phyloP scores from a whole-genome alignment of 2,113 vertebrate species.

The Lepus americanus region DNA sequence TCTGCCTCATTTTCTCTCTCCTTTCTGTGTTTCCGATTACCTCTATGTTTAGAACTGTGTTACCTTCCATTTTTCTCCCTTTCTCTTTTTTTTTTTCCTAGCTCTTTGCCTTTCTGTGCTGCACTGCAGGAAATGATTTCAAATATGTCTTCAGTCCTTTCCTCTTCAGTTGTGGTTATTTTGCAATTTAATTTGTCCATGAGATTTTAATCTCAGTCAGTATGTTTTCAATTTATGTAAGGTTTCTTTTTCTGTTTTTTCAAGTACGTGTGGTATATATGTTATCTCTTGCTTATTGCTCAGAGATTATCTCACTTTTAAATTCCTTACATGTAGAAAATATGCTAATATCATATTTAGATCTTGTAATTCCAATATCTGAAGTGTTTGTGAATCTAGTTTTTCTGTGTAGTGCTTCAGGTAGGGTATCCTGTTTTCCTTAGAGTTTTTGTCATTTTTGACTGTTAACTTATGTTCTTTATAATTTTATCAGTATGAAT shows the following conservation, averaged over 20 bases:
- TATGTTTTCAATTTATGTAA: background rate
- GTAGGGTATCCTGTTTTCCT: constrained; percentile 19
- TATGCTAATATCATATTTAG: constrained; percentile 2
- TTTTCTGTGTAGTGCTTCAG: constrained; percentile 15
- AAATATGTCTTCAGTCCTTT: background rate
- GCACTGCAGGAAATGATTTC: background rate
- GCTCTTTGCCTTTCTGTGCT: background rate
- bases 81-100: background rate
- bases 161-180: background rate
- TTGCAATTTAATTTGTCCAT: background rate
- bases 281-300: background rate
- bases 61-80: background rate
- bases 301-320: background rate
- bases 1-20: background rate
- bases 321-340: background rate
- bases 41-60: background rate
- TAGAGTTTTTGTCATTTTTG: constrained; percentile 37
- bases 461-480: background rate
- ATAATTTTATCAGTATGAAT: background rate
- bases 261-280: background rate
- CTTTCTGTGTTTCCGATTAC: background rate
- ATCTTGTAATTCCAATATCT: background rate
- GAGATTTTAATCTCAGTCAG: constrained; percentile 9
- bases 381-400: background rate
- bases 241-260: background rate